These are phyloP conservation scores for Laterallus jamaicensis DNA, from an alignment of 2,113 vertebrate genomes.

Conservation along the genomic window DNA sequence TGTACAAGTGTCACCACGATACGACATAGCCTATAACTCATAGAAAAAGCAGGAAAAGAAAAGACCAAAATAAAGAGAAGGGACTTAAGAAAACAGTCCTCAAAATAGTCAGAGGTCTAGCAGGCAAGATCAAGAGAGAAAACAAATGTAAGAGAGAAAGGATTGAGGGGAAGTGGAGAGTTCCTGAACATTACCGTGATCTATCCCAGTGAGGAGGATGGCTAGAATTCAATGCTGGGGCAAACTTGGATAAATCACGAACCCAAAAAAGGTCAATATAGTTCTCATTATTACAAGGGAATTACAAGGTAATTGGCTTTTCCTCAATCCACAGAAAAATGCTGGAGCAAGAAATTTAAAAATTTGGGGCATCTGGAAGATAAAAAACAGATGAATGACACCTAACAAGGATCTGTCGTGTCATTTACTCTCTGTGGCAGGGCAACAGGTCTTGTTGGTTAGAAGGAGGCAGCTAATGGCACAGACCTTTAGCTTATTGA, in stretches of 20 bases:
- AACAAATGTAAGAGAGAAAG: background rate
- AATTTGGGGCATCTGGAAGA: background rate
- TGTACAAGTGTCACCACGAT: background rate
- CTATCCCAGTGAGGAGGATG: accelerated
- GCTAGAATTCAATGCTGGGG: background rate
- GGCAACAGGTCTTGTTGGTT: background rate
- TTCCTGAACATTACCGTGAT: background rate
- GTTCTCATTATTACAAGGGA: background rate
- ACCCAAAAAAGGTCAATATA: background rate
- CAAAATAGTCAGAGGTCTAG: background rate
- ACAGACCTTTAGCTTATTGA: background rate
- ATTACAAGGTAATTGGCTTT: background rate
- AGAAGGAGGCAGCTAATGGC: background rate
- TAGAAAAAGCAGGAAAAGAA: background rate
- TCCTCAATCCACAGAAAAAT: background rate
- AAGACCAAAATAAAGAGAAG: background rate
- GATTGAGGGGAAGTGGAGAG: background rate
- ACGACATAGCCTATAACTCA: background rate
- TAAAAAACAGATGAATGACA: background rate
- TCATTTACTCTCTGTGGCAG: background rate
- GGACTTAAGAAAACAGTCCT: background rate
- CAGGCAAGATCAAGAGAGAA: background rate
- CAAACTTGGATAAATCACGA: background rate
- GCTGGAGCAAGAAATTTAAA: background rate
- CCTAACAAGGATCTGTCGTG: background rate